Evolutionary conservation across 2,113 vertebrate species (phyloP).

Genomic region (Tricholaema leucomelas): DNA sequence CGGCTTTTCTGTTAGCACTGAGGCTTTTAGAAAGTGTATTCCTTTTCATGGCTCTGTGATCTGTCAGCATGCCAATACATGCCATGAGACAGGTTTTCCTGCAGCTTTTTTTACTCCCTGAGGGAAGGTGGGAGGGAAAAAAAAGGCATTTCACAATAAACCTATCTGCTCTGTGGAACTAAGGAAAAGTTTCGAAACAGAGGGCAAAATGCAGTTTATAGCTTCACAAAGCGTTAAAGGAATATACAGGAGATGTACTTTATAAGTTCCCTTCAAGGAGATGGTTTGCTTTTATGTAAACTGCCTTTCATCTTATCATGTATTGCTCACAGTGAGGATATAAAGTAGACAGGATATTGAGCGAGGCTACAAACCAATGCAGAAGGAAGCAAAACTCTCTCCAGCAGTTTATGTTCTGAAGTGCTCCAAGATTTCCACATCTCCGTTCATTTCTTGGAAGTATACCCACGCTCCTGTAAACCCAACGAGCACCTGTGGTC

Average conservation of each 20-base stretch:
- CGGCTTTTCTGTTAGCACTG: background rate
- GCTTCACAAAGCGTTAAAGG: conserved; percentile 40
- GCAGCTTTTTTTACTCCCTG: background rate
- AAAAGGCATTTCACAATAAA: background rate
- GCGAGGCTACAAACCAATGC: background rate
- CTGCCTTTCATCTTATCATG: conserved; percentile 56
- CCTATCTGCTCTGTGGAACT: background rate
- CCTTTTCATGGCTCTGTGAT: background rate
- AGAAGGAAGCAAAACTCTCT: conserved; percentile 19
- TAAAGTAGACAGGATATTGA: conserved; percentile 37
- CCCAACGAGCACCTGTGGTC: conserved; percentile 20
- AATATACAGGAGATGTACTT: conserved; percentile 24
- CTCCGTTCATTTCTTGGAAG: background rate
- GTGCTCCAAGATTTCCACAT: conserved; percentile 3
- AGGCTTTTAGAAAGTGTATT: background rate
- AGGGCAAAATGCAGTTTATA: background rate
- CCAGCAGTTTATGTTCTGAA: background rate
- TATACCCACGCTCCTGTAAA: conserved; percentile 25
- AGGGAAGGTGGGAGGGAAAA: background rate
- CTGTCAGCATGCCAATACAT: background rate
- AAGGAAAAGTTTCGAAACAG: background rate
- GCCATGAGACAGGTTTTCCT: background rate
- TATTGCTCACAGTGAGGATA: conserved; percentile 49
- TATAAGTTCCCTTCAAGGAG: background rate
- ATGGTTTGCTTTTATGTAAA: conserved; percentile 27